phyloP scores from a whole-genome alignment of 2,113 vertebrate species.

The Varanus komodoensis region DNA sequence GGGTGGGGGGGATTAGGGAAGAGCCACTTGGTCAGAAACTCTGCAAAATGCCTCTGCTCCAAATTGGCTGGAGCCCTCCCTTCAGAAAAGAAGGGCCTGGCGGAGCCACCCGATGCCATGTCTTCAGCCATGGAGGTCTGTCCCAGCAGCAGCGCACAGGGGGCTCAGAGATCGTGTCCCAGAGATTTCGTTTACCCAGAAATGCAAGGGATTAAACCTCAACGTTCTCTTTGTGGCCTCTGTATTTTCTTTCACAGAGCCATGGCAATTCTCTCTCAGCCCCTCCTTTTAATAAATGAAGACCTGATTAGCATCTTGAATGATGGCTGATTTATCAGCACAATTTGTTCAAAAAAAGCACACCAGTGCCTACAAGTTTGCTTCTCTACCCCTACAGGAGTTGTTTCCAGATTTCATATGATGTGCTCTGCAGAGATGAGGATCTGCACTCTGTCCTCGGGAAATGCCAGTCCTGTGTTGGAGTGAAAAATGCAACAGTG shows the following conservation, averaged over 20 bases:
- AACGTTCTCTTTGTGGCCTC: too few species aligned
- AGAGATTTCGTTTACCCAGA: not conserved
- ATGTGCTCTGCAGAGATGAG: not conserved
- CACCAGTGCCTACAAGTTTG: not conserved
- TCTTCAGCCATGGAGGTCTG: not conserved
- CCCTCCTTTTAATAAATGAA: not conserved
- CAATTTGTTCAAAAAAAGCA: not conserved
- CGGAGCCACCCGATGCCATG: not conserved
- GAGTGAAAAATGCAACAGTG: not conserved
- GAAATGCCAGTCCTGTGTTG: not conserved
- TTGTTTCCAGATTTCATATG: not conserved
- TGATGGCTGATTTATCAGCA: slow-evolving; percentile 5
- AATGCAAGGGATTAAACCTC: not conserved
- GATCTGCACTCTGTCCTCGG: not conserved
- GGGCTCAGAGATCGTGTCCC: too few species aligned
- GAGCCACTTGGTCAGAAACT: slow-evolving; percentile 16
- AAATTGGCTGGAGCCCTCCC: slow-evolving; percentile 2
- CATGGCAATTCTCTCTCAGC: not conserved
- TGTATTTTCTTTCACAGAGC: not conserved
- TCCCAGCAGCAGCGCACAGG: not conserved
- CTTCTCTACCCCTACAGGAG: not conserved
- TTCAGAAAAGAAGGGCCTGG: not conserved
- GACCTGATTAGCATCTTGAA: not conserved
- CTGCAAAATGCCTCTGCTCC: fast-evolving
- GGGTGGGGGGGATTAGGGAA: not conserved